Evolutionary conservation across 2,113 vertebrate species (phyloP), one percentile per base, ranked within the genome.

Genomic region (Taurulus bubalis): DNA sequence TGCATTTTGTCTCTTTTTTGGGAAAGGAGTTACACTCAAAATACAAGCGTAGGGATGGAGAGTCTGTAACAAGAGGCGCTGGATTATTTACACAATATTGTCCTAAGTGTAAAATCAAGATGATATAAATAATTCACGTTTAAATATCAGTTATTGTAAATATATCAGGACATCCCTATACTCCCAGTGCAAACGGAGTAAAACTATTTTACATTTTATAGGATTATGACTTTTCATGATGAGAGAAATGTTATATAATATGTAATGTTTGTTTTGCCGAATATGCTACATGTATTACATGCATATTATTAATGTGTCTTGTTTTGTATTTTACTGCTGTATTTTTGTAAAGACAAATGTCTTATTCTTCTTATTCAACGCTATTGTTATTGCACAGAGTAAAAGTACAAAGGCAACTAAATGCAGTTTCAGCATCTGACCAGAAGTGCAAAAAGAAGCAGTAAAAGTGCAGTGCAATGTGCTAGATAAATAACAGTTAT

Each of bases 321-420:
- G 9, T n/a, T 55, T 49, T 49, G 18, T 51, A 51, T 51, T 45
- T 32, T 53, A 40, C 11, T 51, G 18, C 14, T 36, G 30, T 36
- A 34, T 40, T 68, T 47, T 53, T 53, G 20, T n/a, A n/a, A 51
- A n/a, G 28, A n/a, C 28, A 69, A n/a, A n/a, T 49, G 36, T 68
- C n/a, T n/a, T 38, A 38, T 38, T 8, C 36, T 38, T 38, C 6
- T 38, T 38, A 3, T 38, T 38, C 9, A 5, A 38, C 36, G 6
- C 36, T 8, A 38, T 38, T 38, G 36, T 38, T 8, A 38, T 38
- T 38, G 36, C 36, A 38, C 36, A 38, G 9, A 38, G 36, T 38
- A 38, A 6, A 38, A 38, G 36, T 38, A 38, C 36, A 8, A 38
- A 8, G 36, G 36, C 36, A 38, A 38, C 6, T 6, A 38, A 38